Conservation (phyloP, 2,888 invertebrate species). For the Podotricha telesiphe region DNA sequence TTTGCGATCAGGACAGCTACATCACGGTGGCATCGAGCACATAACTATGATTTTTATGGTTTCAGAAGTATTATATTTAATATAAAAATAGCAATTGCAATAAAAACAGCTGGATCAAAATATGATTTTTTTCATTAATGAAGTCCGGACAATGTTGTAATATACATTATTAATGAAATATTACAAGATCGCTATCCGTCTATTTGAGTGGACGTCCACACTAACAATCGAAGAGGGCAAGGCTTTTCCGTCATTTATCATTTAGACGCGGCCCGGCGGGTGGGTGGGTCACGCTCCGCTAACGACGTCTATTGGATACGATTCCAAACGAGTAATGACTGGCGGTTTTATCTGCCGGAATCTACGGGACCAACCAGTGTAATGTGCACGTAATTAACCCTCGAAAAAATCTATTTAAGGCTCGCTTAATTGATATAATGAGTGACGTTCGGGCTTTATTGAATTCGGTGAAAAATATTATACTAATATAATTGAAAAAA, state of each 20-base stretch:
- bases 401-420: slow-evolving; percentile 26
- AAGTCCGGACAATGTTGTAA: too few species aligned
- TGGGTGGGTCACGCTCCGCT: slow-evolving; percentile 29
- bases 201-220: neutral
- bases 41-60: too few species aligned
- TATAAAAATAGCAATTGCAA: too few species aligned
- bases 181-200: neutral
- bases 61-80: too few species aligned
- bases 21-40: too few species aligned
- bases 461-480: neutral
- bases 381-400: slow-evolving; percentile 27
- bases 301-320: slow-evolving; percentile 36
- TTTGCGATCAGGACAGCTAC: too few species aligned
- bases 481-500: too few species aligned
- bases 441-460: neutral
- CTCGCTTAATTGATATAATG: slow-evolving; percentile 20
- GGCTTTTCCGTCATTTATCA: slow-evolving; percentile 39
- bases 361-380: slow-evolving; percentile 17
- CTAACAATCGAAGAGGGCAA: slow-evolving; percentile 21
- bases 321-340: slow-evolving; percentile 38
- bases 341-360: slow-evolving; percentile 31
- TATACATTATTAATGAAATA: too few species aligned
- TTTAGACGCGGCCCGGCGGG: slow-evolving; percentile 28
- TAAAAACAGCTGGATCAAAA: too few species aligned
- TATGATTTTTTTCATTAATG: too few species aligned